These are phyloP conservation scores for Thysanoteuthis rhombus DNA, from an alignment of 2,888 invertebrate species.

Conservation along the genomic window DNA sequence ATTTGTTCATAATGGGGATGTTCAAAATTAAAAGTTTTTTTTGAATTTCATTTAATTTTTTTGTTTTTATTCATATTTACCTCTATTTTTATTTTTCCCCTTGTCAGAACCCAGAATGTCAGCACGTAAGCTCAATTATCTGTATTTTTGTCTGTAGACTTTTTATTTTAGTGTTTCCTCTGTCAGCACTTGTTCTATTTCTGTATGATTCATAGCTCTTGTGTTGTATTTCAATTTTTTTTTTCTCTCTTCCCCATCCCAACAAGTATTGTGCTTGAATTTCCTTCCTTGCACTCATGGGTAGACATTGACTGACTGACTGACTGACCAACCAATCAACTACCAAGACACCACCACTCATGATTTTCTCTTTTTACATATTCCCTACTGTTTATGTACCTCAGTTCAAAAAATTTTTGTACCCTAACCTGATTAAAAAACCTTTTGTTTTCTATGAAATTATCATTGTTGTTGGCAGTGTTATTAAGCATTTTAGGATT, in stretches of 20 bases:
- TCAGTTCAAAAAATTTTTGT: no score
- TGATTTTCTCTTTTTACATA: no score
- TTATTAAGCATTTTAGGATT: no score
- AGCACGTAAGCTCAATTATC: constrained; percentile 37
- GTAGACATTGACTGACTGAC: not conserved
- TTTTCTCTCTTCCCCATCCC: not conserved
- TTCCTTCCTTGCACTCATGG: not conserved
- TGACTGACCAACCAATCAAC: not conserved
- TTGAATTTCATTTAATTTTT: not conserved
- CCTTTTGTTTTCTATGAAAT: no score
- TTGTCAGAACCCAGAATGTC: constrained; percentile 38
- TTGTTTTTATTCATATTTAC: not conserved
- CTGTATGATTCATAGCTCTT: not conserved
- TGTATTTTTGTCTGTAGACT: constrained; percentile 25
- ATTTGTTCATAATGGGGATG: not conserved
- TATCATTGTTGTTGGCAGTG: no score
- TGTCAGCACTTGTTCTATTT: constrained; percentile 18
- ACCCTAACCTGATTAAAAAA: no score
- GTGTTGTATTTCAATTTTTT: not conserved
- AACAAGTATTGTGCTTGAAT: not conserved
- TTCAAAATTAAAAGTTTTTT: not conserved
- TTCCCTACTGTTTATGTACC: no score
- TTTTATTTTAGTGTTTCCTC: constrained; percentile 19
- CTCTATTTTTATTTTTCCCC: constrained; percentile 29
- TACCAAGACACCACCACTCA: no score